Evolutionary conservation across 2,888 invertebrate species (phyloP).

Genomic region (Elmis aenea): DNA sequence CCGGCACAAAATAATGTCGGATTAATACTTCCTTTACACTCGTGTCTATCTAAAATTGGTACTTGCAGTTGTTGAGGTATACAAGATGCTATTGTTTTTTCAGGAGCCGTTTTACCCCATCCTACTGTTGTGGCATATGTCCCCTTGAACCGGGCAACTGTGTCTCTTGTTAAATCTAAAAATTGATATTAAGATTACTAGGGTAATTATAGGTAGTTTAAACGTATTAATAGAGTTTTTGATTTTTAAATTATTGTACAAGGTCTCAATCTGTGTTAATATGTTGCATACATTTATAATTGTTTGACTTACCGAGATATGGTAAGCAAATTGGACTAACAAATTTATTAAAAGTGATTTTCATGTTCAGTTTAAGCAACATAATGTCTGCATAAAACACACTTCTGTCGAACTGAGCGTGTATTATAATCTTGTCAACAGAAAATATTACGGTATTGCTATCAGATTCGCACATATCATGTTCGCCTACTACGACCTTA

Average conservation of each 20-base stretch:
- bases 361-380: conserved; percentile 68
- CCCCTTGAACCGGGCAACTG: conserved; percentile 40
- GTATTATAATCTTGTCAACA: neutral
- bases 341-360: conserved; percentile 69
- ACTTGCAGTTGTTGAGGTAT: conserved; percentile 80
- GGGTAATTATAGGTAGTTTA: too few relatives aligned
- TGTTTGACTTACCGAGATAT: neutral
- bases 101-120: conserved; percentile 74
- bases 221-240: neutral
- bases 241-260: too few relatives aligned
- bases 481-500: neutral
- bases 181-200: too few relatives aligned
- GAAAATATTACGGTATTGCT: neutral
- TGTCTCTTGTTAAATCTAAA: neutral
- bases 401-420: neutral
- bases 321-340: conserved; percentile 70
- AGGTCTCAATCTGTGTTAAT: too few relatives aligned
- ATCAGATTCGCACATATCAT: neutral
- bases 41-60: conserved; percentile 71
- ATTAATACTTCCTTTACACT: conserved; percentile 78
- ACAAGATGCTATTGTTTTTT: conserved; percentile 74
- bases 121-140: conserved; percentile 75
- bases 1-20: conserved; percentile 84
- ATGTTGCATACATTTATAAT: too few relatives aligned
- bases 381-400: conserved; percentile 51